Conservation (phyloP, 2,888 invertebrate species). For the Bimastos eiseni region DNA sequence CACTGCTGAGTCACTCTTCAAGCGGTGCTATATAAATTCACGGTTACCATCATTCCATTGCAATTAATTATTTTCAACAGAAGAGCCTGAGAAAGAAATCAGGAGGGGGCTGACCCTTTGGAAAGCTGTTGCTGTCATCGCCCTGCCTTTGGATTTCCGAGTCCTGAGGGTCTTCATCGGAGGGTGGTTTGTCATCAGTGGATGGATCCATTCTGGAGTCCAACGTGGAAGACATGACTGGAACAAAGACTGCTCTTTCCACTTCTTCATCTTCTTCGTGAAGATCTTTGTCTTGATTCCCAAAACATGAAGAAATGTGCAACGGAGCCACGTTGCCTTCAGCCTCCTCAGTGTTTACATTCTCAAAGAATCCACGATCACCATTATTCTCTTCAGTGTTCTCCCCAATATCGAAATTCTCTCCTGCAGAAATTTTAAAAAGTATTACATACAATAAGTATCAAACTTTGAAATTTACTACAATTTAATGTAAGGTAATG, state of each 20-base stretch:
- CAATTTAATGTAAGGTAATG: not conserved
- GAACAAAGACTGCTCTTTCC: not conserved
- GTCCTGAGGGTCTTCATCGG: not conserved
- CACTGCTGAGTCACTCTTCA: no score
- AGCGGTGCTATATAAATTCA: no score
- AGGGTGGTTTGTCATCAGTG: not conserved
- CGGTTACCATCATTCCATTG: no score
- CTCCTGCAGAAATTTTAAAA: not conserved
- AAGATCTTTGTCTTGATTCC: not conserved
- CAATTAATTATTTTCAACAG: not conserved
- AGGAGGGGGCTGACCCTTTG: not conserved
- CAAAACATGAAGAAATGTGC: not conserved
- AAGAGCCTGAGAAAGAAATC: not conserved
- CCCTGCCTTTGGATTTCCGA: not conserved
- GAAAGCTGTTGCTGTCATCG: not conserved
- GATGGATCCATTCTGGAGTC: not conserved
- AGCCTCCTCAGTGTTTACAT: not conserved
- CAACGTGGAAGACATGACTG: not conserved
- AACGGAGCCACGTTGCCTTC: not conserved
- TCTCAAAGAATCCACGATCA: not conserved
- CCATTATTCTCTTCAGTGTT: not conserved
- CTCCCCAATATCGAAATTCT: constrained; percentile 13
- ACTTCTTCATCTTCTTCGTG: not conserved
- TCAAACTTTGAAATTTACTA: not conserved
- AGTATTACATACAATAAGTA: not conserved